Evolutionary conservation across 2,113 vertebrate species (phyloP).

Genomic region (Anarhynchus alexandrinus): DNA sequence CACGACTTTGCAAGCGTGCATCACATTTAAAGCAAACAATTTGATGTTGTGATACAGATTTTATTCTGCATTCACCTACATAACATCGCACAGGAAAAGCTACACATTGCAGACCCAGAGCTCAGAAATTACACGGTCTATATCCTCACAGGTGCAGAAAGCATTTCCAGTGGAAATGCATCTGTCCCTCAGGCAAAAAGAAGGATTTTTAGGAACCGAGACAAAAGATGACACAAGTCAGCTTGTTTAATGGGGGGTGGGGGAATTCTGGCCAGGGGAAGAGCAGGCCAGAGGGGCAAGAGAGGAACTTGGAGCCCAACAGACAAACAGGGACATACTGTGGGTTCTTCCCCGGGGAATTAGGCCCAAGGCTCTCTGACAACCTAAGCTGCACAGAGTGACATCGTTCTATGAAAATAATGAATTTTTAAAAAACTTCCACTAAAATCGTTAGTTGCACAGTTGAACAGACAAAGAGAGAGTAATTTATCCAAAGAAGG

Average conservation of each 20-base stretch:
- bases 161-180: background rate
- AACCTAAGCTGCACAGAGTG: background rate
- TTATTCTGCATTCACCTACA: background rate
- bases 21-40: background rate
- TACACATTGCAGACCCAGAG: background rate
- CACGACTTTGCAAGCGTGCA: background rate
- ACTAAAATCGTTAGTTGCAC: background rate
- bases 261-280: background rate
- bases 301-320: rapidly evolving
- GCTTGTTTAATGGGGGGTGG: background rate
- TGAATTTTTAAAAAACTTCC: background rate
- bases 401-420: background rate
- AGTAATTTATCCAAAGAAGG: background rate
- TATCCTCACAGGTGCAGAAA: background rate
- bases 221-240: background rate
- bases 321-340: background rate
- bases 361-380: background rate
- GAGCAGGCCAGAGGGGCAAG: background rate
- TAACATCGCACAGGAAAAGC: background rate
- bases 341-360: background rate
- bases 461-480: background rate
- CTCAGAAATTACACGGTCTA: background rate
- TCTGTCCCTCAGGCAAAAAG: background rate
- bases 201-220: background rate
- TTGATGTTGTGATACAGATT: background rate